These are phyloP conservation scores for Cheilosia soror DNA, from an alignment of 2,888 invertebrate genomes.

Conservation along the genomic window DNA sequence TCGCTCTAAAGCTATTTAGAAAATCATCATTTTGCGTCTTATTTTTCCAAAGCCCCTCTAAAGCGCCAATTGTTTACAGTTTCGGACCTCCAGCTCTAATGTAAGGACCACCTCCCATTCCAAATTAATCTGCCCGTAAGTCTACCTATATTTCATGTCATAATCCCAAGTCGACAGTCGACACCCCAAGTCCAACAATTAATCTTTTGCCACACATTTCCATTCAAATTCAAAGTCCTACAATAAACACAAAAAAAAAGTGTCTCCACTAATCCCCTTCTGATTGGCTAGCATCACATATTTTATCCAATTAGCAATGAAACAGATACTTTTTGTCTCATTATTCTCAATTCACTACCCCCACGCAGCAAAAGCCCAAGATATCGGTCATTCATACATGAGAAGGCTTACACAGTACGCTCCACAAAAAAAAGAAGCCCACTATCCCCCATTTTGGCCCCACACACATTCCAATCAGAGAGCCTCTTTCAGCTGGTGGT, in stretches of 20 bases:
- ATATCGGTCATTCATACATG: conserved; percentile 59
- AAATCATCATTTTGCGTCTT: not conserved
- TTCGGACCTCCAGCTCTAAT: not conserved
- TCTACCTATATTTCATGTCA: conserved; percentile 26
- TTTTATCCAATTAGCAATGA: conserved; percentile 75
- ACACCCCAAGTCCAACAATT: conserved; percentile 37
- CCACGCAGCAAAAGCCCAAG: conserved; percentile 28
- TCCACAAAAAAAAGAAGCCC: conserved; percentile 1
- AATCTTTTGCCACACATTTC: conserved; percentile 56
- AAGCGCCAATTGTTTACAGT: not conserved
- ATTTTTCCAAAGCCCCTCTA: not conserved
- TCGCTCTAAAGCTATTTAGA: too few relatives aligned
- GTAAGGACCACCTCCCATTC: conserved; percentile 18
- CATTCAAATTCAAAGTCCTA: conserved; percentile 23
- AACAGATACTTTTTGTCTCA: conserved; percentile 74
- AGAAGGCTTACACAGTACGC: conserved; percentile 12
- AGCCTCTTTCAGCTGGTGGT: not conserved
- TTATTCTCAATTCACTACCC: conserved; percentile 60
- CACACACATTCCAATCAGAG: conserved; percentile 51
- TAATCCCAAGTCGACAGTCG: conserved; percentile 18
- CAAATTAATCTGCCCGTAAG: conserved; percentile 1
- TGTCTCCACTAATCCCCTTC: conserved; percentile 62
- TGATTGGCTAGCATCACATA: conserved; percentile 73
- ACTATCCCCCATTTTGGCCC: conserved; percentile 32
- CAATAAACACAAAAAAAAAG: conserved; percentile 1